Conservation (phyloP, 2,797 vertebrate genomes). For the Calcarius lapponicus region DNA sequence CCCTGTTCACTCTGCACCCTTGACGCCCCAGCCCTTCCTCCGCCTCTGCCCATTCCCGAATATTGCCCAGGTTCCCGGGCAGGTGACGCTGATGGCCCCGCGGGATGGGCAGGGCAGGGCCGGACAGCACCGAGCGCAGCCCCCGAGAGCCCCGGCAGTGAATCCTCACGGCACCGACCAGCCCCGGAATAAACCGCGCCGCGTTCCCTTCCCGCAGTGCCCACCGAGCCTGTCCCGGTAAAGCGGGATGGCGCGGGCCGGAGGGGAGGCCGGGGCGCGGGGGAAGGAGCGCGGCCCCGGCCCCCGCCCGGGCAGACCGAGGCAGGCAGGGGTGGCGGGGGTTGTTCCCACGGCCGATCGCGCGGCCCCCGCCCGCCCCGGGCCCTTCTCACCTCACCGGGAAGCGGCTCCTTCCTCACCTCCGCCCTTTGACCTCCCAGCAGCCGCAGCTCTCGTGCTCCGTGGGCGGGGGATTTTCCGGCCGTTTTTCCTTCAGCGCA, state of each 20-base stretch:
- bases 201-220: too few relatives aligned
- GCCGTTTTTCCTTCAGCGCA: too few relatives aligned
- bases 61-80: background rate
- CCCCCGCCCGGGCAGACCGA: background rate
- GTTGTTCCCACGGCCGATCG: rapidly evolving
- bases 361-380: background rate
- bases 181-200: too few relatives aligned
- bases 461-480: background rate
- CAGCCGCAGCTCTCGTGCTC: background rate
- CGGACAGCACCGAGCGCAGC: background rate
- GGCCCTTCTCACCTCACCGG: background rate
- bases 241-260: too few relatives aligned
- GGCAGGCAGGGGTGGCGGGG: rapidly evolving
- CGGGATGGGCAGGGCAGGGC: too few relatives aligned
- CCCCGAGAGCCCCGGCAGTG: background rate
- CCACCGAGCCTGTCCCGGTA: too few relatives aligned
- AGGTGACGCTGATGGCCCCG: background rate
- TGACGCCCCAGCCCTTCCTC: background rate
- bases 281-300: background rate
- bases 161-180: background rate
- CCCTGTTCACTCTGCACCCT: rapidly evolving
- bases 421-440: background rate
- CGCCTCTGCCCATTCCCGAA: background rate
- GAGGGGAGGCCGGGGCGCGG: background rate
- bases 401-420: background rate